Conservation (phyloP, 2,797 vertebrate genomes). For the Lycodopsis pacificus region DNA sequence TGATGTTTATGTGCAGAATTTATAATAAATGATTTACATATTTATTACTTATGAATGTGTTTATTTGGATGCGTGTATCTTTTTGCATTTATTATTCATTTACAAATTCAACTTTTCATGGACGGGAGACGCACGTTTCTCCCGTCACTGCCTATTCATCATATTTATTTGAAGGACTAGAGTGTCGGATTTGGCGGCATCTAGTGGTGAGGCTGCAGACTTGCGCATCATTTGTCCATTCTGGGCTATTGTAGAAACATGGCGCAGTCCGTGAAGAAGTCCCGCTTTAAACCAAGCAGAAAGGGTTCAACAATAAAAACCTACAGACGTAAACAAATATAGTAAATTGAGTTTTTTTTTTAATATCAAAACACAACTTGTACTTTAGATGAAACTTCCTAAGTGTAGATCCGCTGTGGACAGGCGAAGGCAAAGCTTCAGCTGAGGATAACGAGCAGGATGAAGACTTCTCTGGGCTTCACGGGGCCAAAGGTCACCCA, state of each 20-base stretch:
- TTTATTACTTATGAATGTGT: background rate
- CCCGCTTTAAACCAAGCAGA: background rate
- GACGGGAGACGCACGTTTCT: background rate
- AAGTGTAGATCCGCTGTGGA: background rate
- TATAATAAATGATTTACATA: fast-evolving
- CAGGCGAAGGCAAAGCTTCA: slow-evolving; percentile 32
- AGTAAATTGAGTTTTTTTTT: background rate
- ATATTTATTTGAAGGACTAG: background rate
- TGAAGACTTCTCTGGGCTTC: slow-evolving; percentile 36
- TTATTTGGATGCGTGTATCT: background rate
- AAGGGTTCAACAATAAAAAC: background rate
- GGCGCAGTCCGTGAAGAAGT: too few species aligned
- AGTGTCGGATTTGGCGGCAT: background rate
- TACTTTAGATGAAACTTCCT: background rate
- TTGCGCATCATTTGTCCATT: background rate
- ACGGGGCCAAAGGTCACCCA: slow-evolving; percentile 42
- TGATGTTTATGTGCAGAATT: background rate
- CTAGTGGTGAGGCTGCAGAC: background rate
- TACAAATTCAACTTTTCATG: background rate
- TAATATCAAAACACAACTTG: background rate
- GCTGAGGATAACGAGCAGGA: slow-evolving; percentile 31
- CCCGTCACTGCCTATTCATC: background rate
- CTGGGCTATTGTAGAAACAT: background rate
- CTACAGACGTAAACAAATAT: background rate
- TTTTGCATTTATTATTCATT: background rate